Evolutionary conservation across 1,140 invertebrate genomes (phyloP), one percentile per base, ranked within the genome.

Genomic region (Antheraea pernyi): DNA sequence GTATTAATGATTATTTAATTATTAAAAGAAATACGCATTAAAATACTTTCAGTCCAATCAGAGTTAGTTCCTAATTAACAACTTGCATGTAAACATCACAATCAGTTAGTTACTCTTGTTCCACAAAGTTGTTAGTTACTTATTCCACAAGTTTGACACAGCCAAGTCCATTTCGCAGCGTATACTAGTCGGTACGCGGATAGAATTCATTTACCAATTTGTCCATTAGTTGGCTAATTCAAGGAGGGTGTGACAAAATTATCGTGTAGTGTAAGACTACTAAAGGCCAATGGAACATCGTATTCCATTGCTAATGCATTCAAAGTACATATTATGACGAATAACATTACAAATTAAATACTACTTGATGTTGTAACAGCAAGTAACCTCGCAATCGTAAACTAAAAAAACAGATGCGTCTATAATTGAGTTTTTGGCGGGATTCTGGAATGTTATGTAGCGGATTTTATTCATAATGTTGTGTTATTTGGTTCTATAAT

Each of bases 121-220:
- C n/a, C n/a, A n/a, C n/a, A n/a, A n/a, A n/a, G n/a, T n/a, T n/a
- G 16, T 53, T 53, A 53, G 46, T 53, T 53, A 53, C 46, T 53
- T 53, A 11, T 53, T 53, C 46, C 16, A 6, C 46, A 53, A 53
- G 46, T 53, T 53, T 53, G 16, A 9, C 16, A 53, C 16, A 13
- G 46, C 46, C 46, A 53, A 53, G 46, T 16, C 46, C 46, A 6
- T 53, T 53, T 53, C 16, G 11, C 46, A 53, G 46, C 16, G 11
- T 53, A 53, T 53, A 42, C 46, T 6, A 16, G 11, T 53, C 16
- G 6, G 7, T 61, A 63, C 61, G 19, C n/a, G 30, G 30, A 36
- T 37, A 30, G 30, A 63, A n/a, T 63, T 63, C 36, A 63, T 63
- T 10, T 6, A 16, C 0, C 30, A 1, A 16, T 63, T 63, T 18